Base-by-base conservation (phyloP, 2,113 vertebrate species). In the Psephotus haematonotus region DNA sequence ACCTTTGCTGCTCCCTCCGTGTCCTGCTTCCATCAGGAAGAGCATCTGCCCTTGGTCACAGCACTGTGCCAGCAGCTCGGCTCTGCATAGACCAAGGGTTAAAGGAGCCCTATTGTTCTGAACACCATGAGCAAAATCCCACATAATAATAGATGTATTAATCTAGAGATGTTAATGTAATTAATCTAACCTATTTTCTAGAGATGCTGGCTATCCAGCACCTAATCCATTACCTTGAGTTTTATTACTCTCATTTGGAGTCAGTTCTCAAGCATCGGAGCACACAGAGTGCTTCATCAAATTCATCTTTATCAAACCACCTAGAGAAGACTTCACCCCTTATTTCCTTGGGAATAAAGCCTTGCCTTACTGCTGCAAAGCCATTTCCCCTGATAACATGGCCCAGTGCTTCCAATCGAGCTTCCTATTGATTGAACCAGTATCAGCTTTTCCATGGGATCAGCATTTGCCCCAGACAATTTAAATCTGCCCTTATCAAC, bases 271-370 rank as follows among this genome's bases (percentile, higher is more conserved):
- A 39, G 29, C 77, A 11, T 5, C 67, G n/a, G 31, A 35, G 43
- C 49, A 23, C 50, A 8, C 53, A 1, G 3, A 5, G 17, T 1
- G 13, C 39, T 65, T 19, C 49, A 3, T 3, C 52, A 3, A 7
- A 57, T 18, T 4, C 68, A 5, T 10, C 59, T 29, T 57, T 3
- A 55, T 47, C 2, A 3, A 11, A 7, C n/a, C 3, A 1, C 28
- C 1, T 5, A 2, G 69, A 71, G 64, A 22, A 80, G 22, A 13
- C 20, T 24, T 24, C 44, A 2, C 9, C 11, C 2, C 0, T 3
- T 1, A 7, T 9, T 33, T 65, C 82, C 44, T 3, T 2, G 75
- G 37, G n/a, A 85, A 62, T 6, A 10, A 14, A 55, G 28, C 5
- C 10, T 31, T 19, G 62, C 57, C 74, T n/a, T 1, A 7, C 33